Base-by-base conservation (phyloP, 2,888 invertebrate genomes). In the Entomobrya multifasciata region DNA sequence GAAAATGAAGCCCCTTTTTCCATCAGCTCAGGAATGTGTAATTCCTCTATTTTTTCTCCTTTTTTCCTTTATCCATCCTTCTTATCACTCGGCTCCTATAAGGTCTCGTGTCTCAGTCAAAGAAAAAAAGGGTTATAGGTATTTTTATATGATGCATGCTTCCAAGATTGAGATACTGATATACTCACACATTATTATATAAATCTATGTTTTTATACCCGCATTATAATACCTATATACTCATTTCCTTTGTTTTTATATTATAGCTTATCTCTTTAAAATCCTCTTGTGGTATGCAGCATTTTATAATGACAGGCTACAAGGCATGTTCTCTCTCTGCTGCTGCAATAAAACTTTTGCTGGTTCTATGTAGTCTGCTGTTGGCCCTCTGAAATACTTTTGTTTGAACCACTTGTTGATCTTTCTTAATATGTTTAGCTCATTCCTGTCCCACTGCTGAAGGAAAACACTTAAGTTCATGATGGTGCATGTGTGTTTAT, bases 51-150 rank as follows among this genome's bases (percentile, higher is more conserved):
- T 36, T 36, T 36, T 8, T 6, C 4, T 36, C 8, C 8, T 36
- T 36, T 36, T 36, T 67, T 67, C 67, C 44, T 36, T 52, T 20
- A 67, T 80, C 10, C 52, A 74, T 47, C 17, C 44, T 22, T 22
- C 11, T 22, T n/a, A 76, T 25, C 57, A 27, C 82, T 74, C 74
- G 60, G 27, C 47, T 36, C 13, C 60, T 74, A 52, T 74, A 82
- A 74, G 30, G 81, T 72, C 72, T 81, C 82, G 82, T 82, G 82
- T 82, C 82, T 62, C 82, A 82, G 82, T 82, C 82, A 82, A 82
- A 82, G 70, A 67, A 47, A n/a, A n/a, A 36, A 22, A 47, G 47
- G 44, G 47, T 36, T 36, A 36, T 36, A 13, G 17, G 41, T 44
- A 67, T 22, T 65, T 41, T 15, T 41, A n/a, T n/a, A n/a, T n/a